A percentile compares a stretch with the other conserved stretches of the same genome.
These are phyloP conservation scores for Opisthograptis luteolata DNA, from an alignment of 2,888 invertebrate genomes.

Conservation along the genomic window DNA sequence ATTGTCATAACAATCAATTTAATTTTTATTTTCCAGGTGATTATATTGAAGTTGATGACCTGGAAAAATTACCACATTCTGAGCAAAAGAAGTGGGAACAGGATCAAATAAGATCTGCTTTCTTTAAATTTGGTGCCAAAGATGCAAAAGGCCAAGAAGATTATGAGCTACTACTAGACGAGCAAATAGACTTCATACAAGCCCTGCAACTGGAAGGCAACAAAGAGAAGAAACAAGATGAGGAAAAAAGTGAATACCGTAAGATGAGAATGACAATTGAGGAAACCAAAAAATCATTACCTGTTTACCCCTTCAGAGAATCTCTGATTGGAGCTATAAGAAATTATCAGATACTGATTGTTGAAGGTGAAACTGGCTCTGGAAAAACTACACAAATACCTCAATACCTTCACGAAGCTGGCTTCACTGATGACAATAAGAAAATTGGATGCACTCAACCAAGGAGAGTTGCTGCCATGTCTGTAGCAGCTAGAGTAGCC, in stretches of 20 bases:
- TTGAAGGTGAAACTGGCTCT: constrained; percentile 99
- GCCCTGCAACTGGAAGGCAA: constrained; percentile 92
- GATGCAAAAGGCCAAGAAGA: constrained; percentile 91
- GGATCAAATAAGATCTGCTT: constrained; percentile 96
- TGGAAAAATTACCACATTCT: constrained; percentile 92
- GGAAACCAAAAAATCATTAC: constrained; percentile 96
- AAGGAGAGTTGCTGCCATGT: constrained; percentile 99
- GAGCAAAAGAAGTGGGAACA: constrained; percentile 98
- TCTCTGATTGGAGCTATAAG: constrained; percentile 96
- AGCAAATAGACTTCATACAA: constrained; percentile 99
- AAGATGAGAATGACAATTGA: constrained; percentile 92
- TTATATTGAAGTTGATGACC: constrained; percentile 93
- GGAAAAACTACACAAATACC: constrained; percentile 99
- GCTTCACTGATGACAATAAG: constrained; percentile 92
- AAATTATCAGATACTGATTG: constrained; percentile 95
- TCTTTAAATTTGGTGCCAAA: constrained; percentile 96
- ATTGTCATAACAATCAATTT: neutral
- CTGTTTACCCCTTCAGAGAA: constrained; percentile 96
- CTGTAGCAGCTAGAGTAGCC: constrained; percentile 98
- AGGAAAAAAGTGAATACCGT: constrained; percentile 86
- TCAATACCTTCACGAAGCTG: constrained; percentile 98
- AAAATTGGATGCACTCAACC: constrained; percentile 99
- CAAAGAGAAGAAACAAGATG: constrained; percentile 82
- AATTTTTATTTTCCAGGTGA: constrained; percentile 76
- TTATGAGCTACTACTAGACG: constrained; percentile 96